A percentile compares a stretch with the other conserved stretches of the same genome.
phyloP scores from a whole-genome alignment of 1,140 invertebrate genomes.

The Solenopsis invicta region DNA sequence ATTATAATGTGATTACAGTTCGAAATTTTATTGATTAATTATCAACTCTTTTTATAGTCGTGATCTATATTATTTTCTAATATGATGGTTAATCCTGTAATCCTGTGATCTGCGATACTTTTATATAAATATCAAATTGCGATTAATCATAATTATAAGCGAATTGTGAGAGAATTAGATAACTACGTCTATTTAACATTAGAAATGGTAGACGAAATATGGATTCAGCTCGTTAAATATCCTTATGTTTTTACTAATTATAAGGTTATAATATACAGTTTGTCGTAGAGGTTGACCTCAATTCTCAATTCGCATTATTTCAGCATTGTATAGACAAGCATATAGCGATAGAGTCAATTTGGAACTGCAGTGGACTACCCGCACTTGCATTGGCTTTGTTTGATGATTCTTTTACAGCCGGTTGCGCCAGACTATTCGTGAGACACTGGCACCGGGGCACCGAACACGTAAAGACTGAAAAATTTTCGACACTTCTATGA shows the following conservation, averaged over 20 bases:
- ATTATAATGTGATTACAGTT: background rate
- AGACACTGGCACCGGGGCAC: constrained; percentile 15
- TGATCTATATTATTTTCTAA: background rate
- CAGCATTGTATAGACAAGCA: background rate
- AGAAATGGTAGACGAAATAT: background rate
- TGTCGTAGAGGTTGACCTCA: constrained; percentile 20
- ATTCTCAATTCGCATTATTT: constrained; percentile 24
- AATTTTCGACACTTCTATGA: constrained; percentile 55
- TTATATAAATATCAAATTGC: background rate
- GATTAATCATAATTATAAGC: constrained; percentile 6
- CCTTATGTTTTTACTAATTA: constrained; percentile 2
- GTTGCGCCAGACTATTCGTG: constrained; percentile 13
- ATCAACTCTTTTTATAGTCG: constrained; percentile 29
- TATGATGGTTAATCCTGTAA: background rate
- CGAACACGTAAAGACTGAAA: constrained; percentile 19
- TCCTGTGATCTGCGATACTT: background rate
- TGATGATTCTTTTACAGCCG: constrained; percentile 42
- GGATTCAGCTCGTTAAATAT: background rate
- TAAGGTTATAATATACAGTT: constrained; percentile 18
- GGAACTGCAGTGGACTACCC: constrained; percentile 60
- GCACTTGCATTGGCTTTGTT: constrained; percentile 26
- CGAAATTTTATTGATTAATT: background rate
- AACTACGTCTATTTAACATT: too few relatives aligned
- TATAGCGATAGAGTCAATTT: background rate
- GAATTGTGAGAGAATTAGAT: background rate